Evolutionary conservation across 1,140 invertebrate species (phyloP).

Genomic region (Euborellia annulipes): DNA sequence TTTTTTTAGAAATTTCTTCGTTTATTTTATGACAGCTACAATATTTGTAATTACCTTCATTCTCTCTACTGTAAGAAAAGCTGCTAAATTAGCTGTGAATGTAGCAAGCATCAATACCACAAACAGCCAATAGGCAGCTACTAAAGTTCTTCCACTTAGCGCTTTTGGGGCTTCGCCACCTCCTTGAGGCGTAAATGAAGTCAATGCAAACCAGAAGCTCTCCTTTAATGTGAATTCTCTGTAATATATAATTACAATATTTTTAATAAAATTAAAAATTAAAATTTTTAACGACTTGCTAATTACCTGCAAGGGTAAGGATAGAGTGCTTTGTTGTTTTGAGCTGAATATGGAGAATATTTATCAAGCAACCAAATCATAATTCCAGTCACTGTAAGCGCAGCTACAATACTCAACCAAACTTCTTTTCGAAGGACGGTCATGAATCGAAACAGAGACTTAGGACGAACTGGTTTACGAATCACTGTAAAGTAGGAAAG

Average conservation of each 20-base stretch:
- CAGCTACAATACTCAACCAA: constrained; percentile 74
- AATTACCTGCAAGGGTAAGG: constrained; percentile 60
- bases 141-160: constrained; percentile 62
- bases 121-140: constrained; percentile 86
- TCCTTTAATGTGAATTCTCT: constrained; percentile 76
- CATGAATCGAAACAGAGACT: constrained; percentile 85
- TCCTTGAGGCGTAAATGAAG: constrained; percentile 81
- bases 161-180: constrained; percentile 76
- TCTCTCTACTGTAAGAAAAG: constrained; percentile 88
- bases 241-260: constrained; percentile 10
- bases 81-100: constrained; percentile 93
- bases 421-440: constrained; percentile 73
- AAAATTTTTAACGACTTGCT: background rate
- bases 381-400: constrained; percentile 62
- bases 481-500: constrained; percentile 42
- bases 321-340: constrained; percentile 66
- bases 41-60: constrained; percentile 53
- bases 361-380: constrained; percentile 80
- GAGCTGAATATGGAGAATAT: constrained; percentile 74
- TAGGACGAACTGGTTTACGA: constrained; percentile 62
- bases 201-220: constrained; percentile 87
- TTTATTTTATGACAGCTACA: background rate
- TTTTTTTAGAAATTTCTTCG: background rate
- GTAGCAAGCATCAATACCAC: constrained; percentile 85
- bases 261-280: background rate